These are phyloP conservation scores for Punctoribates punctum DNA, from an alignment of 2,888 invertebrate species.

Conservation along the genomic window DNA sequence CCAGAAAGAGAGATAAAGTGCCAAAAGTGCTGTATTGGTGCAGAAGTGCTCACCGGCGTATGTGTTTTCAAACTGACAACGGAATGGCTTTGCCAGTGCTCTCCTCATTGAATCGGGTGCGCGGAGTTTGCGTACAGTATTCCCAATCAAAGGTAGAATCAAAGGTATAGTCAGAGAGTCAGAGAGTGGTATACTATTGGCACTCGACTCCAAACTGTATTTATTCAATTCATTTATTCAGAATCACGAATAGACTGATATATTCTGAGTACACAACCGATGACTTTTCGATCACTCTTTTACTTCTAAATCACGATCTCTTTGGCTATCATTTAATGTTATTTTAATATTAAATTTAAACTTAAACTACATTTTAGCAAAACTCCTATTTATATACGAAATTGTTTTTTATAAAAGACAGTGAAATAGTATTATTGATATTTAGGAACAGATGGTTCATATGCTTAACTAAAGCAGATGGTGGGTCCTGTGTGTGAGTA, in stretches of 20 bases:
- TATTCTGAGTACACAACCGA: slow-evolving; percentile 1
- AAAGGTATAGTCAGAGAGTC: slow-evolving; percentile 11
- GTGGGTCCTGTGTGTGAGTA: slow-evolving; percentile 1
- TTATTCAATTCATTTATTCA: slow-evolving; percentile 32
- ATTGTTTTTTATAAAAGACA: slow-evolving; percentile 25
- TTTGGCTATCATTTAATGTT: neutral
- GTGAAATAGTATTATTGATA: slow-evolving; percentile 25
- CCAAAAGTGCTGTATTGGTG: slow-evolving; percentile 29
- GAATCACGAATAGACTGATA: slow-evolving; percentile 16
- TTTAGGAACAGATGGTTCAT: slow-evolving; percentile 36
- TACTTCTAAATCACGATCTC: slow-evolving; percentile 2
- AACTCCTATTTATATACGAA: neutral
- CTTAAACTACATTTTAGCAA: neutral
- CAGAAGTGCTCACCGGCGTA: slow-evolving; percentile 34
- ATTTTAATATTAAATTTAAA: slow-evolving; percentile 6
- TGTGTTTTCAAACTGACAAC: slow-evolving; percentile 34
- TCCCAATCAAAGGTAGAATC: slow-evolving; percentile 24
- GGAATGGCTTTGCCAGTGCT: neutral
- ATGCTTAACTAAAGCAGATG: slow-evolving; percentile 36
- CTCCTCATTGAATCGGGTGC: slow-evolving; percentile 1
- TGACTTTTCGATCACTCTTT: neutral
- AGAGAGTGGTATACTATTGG: neutral
- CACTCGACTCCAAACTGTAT: neutral
- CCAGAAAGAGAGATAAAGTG: slow-evolving; percentile 26
- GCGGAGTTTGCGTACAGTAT: slow-evolving; percentile 29